Evolutionary conservation across 2,888 invertebrate genomes (phyloP).

Genomic region (Synanthedon andrenaeformis): DNA sequence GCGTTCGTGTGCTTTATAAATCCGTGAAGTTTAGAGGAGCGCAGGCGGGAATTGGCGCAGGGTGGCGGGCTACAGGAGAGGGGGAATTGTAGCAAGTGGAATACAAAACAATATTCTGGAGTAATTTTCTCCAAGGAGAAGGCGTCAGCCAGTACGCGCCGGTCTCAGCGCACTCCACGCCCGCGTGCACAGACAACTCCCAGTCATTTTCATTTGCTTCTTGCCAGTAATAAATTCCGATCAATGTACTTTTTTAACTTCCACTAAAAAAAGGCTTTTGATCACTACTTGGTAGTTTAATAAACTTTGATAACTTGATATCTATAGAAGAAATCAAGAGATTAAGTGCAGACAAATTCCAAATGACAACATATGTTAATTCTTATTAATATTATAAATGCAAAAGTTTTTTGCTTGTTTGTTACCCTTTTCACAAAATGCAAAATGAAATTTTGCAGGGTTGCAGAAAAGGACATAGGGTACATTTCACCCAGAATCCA

Average conservation of each 20-base stretch:
- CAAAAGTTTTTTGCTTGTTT: too few species aligned
- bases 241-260: conserved; percentile 3
- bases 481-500: too few species aligned
- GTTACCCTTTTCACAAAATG: too few species aligned
- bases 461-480: too few species aligned
- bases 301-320: too few species aligned
- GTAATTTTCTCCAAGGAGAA: conserved; percentile 33
- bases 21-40: conserved; percentile 17
- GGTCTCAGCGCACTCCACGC: conserved; percentile 1
- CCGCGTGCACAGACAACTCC: conserved; percentile 13
- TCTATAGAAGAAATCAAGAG: too few species aligned
- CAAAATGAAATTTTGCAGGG: too few species aligned
- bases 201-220: conserved; percentile 20
- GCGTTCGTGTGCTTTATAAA: conserved; percentile 18
- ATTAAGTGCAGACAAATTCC: too few species aligned
- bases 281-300: too few species aligned
- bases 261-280: too few species aligned
- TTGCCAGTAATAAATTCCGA: conserved; percentile 9
- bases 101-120: conserved; percentile 37
- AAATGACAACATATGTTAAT: too few species aligned
- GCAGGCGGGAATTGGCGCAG: conserved; percentile 3
- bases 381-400: too few species aligned
- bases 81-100: conserved; percentile 27
- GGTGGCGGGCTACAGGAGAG: conserved; percentile 8
- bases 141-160: conserved; percentile 3